Conservation (phyloP, 2,888 invertebrate genomes). For the Caradrina clavipalpis region DNA sequence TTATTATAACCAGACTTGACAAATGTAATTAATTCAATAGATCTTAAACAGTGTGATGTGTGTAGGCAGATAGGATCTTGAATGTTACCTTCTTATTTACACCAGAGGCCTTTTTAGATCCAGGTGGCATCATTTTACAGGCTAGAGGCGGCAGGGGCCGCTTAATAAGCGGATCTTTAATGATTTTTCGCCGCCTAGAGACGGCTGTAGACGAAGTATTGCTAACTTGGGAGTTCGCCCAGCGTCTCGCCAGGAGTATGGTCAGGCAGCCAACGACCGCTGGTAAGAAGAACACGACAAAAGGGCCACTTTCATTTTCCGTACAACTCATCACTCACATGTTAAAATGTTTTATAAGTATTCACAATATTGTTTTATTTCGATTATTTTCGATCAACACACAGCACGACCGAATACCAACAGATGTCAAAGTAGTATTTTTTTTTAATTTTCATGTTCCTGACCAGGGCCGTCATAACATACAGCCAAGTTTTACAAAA, state of each 20-base stretch:
- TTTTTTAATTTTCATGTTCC: background rate
- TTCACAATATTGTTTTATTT: slow-evolving; percentile 82
- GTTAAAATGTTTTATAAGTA: slow-evolving; percentile 83
- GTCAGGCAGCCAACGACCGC: slow-evolving; percentile 89
- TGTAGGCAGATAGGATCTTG: slow-evolving; percentile 1
- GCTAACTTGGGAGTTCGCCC: slow-evolving; percentile 87
- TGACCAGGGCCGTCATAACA: background rate
- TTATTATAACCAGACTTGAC: background rate
- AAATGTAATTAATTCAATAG: slow-evolving; percentile 3
- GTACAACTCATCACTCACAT: slow-evolving; percentile 91
- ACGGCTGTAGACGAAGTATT: slow-evolving; percentile 86
- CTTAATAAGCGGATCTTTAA: slow-evolving; percentile 87
- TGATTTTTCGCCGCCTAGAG: slow-evolving; percentile 88
- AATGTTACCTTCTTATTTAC: slow-evolving; percentile 81
- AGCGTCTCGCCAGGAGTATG: slow-evolving; percentile 88
- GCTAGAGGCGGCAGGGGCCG: slow-evolving; percentile 84
- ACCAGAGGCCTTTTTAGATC: slow-evolving; percentile 82
- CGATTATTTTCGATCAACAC: slow-evolving; percentile 59
- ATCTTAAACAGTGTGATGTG: background rate
- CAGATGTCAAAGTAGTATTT: slow-evolving; percentile 21
- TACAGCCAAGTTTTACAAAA: slow-evolving; percentile 21
- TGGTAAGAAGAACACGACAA: slow-evolving; percentile 90
- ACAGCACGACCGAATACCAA: slow-evolving; percentile 31
- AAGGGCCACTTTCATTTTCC: slow-evolving; percentile 90
- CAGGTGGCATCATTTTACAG: slow-evolving; percentile 86